Evolutionary conservation across 2,888 invertebrate species (phyloP).

Genomic region (Octonoba sinensis): DNA sequence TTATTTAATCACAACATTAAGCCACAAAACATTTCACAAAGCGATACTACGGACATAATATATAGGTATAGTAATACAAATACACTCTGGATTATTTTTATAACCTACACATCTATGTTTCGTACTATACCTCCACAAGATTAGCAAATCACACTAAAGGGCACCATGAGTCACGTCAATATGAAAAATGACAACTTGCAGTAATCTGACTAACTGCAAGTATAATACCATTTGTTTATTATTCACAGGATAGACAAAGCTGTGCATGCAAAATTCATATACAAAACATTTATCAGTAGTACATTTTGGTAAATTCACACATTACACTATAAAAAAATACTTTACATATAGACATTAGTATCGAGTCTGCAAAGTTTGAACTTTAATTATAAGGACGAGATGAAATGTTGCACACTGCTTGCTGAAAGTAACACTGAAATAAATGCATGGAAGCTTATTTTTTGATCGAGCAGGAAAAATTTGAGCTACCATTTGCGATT

Average conservation of each 20-base stretch:
- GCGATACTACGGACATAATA: conserved; percentile 59
- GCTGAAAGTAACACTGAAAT: no score
- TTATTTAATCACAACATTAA: conserved; percentile 60
- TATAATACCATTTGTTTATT: conserved; percentile 20
- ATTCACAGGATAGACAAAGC: conserved; percentile 20
- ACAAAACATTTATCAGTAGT: background rate
- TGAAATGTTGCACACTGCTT: no score
- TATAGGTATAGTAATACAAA: conserved; percentile 58
- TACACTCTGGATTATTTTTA: conserved; percentile 60
- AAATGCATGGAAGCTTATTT: no score
- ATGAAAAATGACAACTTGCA: conserved; percentile 44
- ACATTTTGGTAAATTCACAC: background rate
- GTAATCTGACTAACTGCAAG: conserved; percentile 47
- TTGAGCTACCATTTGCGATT: no score
- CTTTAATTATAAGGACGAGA: no score
- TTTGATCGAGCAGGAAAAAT: no score
- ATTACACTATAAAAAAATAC: no score
- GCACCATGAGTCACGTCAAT: conserved; percentile 44
- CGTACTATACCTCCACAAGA: conserved; percentile 64
- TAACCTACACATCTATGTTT: conserved; percentile 57
- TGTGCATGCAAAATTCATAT: conserved; percentile 6
- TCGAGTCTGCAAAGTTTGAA: no score
- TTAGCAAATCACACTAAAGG: conserved; percentile 63
- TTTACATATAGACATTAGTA: no score
- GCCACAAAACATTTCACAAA: conserved; percentile 62